Base-by-base conservation (phyloP, 2,888 invertebrate genomes). In the Beris chalybata region DNA sequence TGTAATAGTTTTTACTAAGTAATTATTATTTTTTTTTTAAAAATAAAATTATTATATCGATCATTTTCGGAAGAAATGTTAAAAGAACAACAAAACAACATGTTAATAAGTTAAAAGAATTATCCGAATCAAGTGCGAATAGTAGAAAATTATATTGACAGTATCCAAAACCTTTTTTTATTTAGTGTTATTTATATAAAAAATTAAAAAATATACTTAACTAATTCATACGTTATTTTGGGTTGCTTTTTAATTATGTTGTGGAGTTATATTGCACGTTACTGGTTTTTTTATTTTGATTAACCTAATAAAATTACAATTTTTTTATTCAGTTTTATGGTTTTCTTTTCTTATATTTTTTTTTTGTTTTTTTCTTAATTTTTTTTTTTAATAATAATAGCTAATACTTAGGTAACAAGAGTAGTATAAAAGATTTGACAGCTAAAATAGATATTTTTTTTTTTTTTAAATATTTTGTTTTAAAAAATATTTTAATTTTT, bases 341-440 rank as follows among this genome's bases (percentile, higher is more conserved):
- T 56, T 57, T 63, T 56, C 48, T 67, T 57, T 53, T 44, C 15
- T 48, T 56, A 29, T 47, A 11, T 47, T 66, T 61, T 31, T 52
- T 56, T 57, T 64, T 55, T 55, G 22, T 50, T 61, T 7, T 31
- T 65, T 56, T 58, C 63, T 57, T 59, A 64, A 55, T 45, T 66
- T 58, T 64, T 66, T 50, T 54, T 66, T 66, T 64, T 68, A 66
- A 68, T 58, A 58, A 53, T 53, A 59, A 57, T 68, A 68, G 66
- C 68, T 68, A 68, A 65, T 65, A 65, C 64, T 68, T 68, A 68
- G 68, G 68, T 68, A 68, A 68, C 68, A 68, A 68, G 68, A 68
- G 68, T 68, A 68, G 68, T 68, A 68, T 68, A 68, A 68, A 68
- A 68, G 63, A 66, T 68, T 59, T 65, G 68, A 68, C 68, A 68